Conservation (phyloP, 2,888 invertebrate genomes). For the Salticus scenicus region DNA sequence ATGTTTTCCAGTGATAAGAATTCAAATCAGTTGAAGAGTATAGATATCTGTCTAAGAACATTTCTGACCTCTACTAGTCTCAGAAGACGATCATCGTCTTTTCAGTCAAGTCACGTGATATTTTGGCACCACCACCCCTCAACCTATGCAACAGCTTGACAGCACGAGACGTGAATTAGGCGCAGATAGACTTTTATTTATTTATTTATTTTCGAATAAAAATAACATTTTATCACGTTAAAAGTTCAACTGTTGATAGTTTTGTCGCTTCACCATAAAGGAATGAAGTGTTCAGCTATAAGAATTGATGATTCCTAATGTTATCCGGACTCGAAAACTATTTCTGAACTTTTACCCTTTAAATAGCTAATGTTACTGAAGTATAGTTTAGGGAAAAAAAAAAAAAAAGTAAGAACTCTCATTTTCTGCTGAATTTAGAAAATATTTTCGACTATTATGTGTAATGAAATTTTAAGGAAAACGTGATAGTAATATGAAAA, state of each 20-base stretch:
- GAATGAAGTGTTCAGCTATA: no score
- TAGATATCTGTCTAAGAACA: not conserved
- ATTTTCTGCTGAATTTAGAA: no score
- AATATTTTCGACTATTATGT: no score
- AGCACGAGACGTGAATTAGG: slow-evolving; percentile 45
- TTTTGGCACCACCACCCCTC: slow-evolving; percentile 11
- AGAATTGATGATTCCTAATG: not conserved
- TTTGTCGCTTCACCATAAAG: no score
- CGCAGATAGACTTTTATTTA: not conserved
- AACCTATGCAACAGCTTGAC: slow-evolving; percentile 43
- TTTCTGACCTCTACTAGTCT: not conserved
- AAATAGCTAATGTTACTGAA: not conserved
- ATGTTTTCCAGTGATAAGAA: not conserved
- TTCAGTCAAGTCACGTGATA: slow-evolving; percentile 47
- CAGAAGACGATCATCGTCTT: not conserved
- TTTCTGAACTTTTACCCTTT: not conserved
- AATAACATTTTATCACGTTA: not conserved
- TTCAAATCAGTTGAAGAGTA: not conserved
- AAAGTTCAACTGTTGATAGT: not conserved
- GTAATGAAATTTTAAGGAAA: no score
- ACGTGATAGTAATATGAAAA: no score
- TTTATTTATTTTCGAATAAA: not conserved
- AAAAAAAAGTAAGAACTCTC: no score
- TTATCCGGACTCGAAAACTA: not conserved
- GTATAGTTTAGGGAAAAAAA: not conserved